Base-by-base conservation (phyloP, 2,113 vertebrate genomes). In the Oncorhynchus nerka region DNA sequence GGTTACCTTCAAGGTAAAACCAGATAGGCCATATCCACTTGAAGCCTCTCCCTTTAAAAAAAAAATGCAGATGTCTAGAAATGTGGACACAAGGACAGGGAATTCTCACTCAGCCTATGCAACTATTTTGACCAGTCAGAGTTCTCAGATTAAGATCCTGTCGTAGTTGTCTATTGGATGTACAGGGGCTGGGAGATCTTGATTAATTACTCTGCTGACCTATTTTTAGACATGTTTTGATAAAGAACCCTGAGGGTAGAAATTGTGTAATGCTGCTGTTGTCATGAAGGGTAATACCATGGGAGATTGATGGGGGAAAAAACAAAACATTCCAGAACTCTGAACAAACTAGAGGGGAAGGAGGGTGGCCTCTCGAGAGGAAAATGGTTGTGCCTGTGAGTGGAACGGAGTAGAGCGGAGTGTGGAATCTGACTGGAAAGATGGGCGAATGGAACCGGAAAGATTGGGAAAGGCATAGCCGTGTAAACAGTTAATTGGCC, bases 371-470 rank as follows among this genome's bases (percentile, higher is more conserved):
- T 34, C 71, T 20, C 39, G 81, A 79, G 24, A 81, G 86, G 87
- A 83, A 83, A 86, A 84, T 84, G 85, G 85, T 86, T 75, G 67
- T 19, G 26, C 67, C 55, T 57, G 55, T 22, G n/a, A 9, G 20
- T 24, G 83, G 68, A 80, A 77, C 79, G 28, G n/a, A 9, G 20
- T 24, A 82, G 68, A 80, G 78, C 79, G 32, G 70, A 34, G 79
- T 76, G 48, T 70, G 65, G 79, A 81, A 67, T 80, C 28, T 34
- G 72, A 66, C 81, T 90, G 91, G 90, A 92, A 92, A 91, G 89
- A 90, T 85, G 79, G 85, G 61, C 80, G 68, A 83, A 79, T 85
- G 84, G 82, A 93, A 92, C 89, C 90, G 92, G 92, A 93, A 93
- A 87, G 79, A 77, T 74, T 75, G 80, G 83, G 81, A 86, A 89